A percentile compares a stretch with the other conserved stretches of the same genome.
phyloP scores from a whole-genome alignment of 2,888 invertebrate genomes.

The Clostera curtula region DNA sequence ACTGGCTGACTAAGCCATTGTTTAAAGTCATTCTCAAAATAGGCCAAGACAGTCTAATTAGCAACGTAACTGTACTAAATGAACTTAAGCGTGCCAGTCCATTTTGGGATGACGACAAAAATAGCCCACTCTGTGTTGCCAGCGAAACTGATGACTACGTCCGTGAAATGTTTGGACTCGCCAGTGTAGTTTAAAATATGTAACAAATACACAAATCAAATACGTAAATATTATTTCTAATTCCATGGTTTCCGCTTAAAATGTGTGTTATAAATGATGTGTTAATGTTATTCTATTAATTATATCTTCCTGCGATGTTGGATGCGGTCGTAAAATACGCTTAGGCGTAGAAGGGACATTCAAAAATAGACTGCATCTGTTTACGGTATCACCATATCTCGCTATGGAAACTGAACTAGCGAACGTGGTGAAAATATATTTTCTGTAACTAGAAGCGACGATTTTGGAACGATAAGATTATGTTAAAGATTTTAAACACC shows the following conservation, averaged over 20 bases:
- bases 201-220: conserved; percentile 35
- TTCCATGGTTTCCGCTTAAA: conserved; percentile 49
- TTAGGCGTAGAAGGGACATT: conserved; percentile 39
- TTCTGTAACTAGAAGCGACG: too few species aligned
- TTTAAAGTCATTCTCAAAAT: too few species aligned
- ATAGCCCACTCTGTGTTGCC: conserved; percentile 5
- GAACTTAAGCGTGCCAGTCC: too few species aligned
- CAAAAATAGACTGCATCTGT: conserved; percentile 56
- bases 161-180: conserved; percentile 13
- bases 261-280: conserved; percentile 45
- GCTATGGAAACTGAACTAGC: conserved; percentile 5
- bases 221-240: conserved; percentile 34
- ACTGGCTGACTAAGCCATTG: too few species aligned
- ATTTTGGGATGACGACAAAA: conserved; percentile 3
- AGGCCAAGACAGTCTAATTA: conserved; percentile 1
- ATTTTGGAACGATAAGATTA: too few species aligned
- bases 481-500: too few species aligned
- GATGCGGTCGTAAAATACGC: conserved; percentile 43
- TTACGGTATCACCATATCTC: conserved; percentile 37
- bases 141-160: conserved; percentile 9
- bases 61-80: too few species aligned
- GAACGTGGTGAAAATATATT: too few species aligned
- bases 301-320: conserved; percentile 57
- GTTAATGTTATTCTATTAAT: conserved; percentile 61
- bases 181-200: conserved; percentile 20